A percentile compares a stretch with the other conserved stretches of the same genome.
Evolutionary conservation across 2,888 invertebrate genomes (phyloP).

Genomic region (Hipparchia sbordonii): DNA sequence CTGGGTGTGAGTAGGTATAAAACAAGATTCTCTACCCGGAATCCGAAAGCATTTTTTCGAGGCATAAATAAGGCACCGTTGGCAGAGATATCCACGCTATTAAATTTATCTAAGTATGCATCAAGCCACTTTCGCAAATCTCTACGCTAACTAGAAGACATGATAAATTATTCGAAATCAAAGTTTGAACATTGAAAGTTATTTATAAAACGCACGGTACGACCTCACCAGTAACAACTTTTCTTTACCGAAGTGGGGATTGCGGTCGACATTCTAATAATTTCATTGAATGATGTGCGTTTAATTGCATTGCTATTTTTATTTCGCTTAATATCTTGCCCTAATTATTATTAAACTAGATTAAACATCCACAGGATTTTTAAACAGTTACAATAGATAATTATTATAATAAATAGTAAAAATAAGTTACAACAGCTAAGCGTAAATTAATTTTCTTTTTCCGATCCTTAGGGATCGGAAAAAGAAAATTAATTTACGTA

Average conservation of each 20-base stretch:
- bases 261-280: conserved; percentile 57
- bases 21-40: not conserved
- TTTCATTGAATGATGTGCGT: conserved; percentile 16
- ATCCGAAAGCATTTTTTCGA: not conserved
- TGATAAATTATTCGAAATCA: conserved; percentile 22
- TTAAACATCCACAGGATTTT: not conserved
- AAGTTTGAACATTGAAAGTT: conserved; percentile 45
- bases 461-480: not conserved
- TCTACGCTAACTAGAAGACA: conserved; percentile 4
- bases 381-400: too few relatives aligned
- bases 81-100: not conserved
- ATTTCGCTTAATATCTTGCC: conserved; percentile 2
- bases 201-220: conserved; percentile 42
- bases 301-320: conserved; percentile 19
- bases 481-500: not conserved
- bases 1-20: too few relatives aligned
- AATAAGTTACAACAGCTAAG: too few relatives aligned
- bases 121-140: conserved; percentile 16
- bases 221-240: conserved; percentile 64
- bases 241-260: conserved; percentile 53
- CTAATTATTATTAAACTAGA: not conserved
- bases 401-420: too few relatives aligned
- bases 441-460: too few relatives aligned
- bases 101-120: conserved; percentile 3
- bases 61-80: not conserved